phyloP scores from a whole-genome alignment of 1,140 invertebrate genomes.

The Drosophila ficusphila region DNA sequence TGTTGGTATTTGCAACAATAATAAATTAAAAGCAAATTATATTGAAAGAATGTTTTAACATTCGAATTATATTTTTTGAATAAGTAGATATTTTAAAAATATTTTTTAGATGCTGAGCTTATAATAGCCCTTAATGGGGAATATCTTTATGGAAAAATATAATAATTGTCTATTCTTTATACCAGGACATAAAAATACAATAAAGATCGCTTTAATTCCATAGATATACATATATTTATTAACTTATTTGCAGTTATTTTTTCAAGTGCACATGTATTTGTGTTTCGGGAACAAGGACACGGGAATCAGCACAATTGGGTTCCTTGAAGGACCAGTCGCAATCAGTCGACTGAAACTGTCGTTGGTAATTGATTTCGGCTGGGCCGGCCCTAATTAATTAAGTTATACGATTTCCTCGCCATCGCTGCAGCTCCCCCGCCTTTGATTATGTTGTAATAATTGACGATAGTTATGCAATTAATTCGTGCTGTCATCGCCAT shows the following conservation, averaged over 20 bases:
- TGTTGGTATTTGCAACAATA: too few species aligned
- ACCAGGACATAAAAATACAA: too few species aligned
- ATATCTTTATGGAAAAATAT: too few species aligned
- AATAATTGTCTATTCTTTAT: too few species aligned
- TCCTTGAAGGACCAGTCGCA: slow-evolving; percentile 22
- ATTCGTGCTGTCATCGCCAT: slow-evolving; percentile 19
- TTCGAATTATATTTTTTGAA: too few species aligned
- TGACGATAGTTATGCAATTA: slow-evolving; percentile 50
- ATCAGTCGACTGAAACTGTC: slow-evolving; percentile 45
- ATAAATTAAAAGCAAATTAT: too few species aligned
- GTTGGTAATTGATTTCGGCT: slow-evolving; percentile 66
- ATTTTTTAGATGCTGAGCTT: too few species aligned
- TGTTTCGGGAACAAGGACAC: slow-evolving; percentile 40
- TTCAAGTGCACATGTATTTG: not conserved
- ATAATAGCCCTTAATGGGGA: too few species aligned
- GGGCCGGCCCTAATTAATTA: slow-evolving; percentile 50
- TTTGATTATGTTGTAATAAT: slow-evolving; percentile 48
- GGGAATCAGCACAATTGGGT: slow-evolving; percentile 19
- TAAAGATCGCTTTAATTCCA: not conserved
- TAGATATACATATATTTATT: not conserved
- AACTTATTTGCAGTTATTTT: not conserved
- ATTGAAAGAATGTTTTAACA: too few species aligned
- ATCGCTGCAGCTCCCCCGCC: slow-evolving; percentile 8
- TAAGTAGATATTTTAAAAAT: too few species aligned
- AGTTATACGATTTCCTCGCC: slow-evolving; percentile 67